Conservation (phyloP, 2,113 vertebrate species). For the Hystrix cristata region DNA sequence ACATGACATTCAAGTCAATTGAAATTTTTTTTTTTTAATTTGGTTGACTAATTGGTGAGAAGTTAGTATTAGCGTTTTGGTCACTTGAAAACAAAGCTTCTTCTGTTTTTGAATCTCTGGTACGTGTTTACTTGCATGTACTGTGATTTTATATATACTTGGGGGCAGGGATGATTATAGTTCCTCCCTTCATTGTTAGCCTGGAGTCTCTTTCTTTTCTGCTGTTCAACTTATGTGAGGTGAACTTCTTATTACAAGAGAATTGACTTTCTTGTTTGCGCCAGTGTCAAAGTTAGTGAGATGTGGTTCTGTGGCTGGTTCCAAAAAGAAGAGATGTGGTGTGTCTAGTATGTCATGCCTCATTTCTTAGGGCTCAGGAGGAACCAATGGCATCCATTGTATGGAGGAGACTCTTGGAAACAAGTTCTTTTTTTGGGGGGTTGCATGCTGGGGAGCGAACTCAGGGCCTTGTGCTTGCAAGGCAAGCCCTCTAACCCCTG, state of each 20-base stretch:
- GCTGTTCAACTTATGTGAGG: background rate
- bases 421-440: background rate
- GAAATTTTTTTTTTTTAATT: background rate
- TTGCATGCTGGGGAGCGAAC: no score
- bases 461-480: no score
- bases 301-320: background rate
- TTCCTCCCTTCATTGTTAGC: background rate
- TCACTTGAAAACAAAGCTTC: background rate
- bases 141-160: slow-evolving; percentile 5
- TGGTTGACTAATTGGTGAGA: background rate
- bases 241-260: background rate
- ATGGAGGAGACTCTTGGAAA: background rate
- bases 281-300: background rate
- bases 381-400: no score
- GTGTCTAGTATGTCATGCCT: background rate
- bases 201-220: background rate
- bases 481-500: no score
- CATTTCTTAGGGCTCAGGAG: background rate
- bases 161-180: background rate
- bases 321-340: background rate
- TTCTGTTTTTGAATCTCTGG: background rate
- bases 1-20: background rate
- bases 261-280: background rate
- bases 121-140: background rate
- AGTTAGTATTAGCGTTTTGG: background rate